Evolutionary conservation across 30 jellyfish, hydroid and myxozoan genomes (phyloP).

Genomic region (Pseudorhiza aurosa): DNA sequence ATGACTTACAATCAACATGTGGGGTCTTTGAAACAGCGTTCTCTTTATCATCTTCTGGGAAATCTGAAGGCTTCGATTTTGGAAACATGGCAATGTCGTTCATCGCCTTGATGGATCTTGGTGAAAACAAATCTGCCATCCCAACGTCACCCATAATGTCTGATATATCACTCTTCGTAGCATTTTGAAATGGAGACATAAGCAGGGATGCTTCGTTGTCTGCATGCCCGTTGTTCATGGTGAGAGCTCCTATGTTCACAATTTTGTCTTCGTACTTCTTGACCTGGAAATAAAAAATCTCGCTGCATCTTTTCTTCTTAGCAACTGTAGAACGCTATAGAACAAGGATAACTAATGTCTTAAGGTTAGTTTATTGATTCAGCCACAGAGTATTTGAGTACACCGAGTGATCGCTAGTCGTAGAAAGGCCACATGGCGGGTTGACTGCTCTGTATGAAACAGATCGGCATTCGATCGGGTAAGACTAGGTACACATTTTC

Average conservation of each 20-base stretch:
- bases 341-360: too few species aligned
- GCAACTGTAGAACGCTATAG: too few species aligned
- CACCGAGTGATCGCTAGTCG: too few species aligned
- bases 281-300: not conserved
- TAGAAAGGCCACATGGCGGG: too few species aligned
- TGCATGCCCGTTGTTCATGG: not conserved
- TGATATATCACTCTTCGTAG: conserved; percentile 63
- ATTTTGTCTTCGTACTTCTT: not conserved
- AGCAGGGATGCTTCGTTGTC: conserved; percentile 56
- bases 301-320: too few species aligned
- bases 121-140: conserved; percentile 57
- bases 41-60: conserved; percentile 22
- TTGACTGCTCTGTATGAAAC: too few species aligned
- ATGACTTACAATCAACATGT: conserved; percentile 1
- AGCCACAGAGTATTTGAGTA: too few species aligned
- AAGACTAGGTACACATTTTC: too few species aligned
- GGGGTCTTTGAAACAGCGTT: not conserved
- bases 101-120: conserved; percentile 29
- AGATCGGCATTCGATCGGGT: too few species aligned
- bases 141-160: conserved; percentile 86
- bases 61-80: not conserved
- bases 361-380: too few species aligned
- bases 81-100: conserved; percentile 3
- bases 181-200: conserved; percentile 82
- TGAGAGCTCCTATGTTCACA: conserved; percentile 9